Percentiles rank a stretch among this genome's conserved stretches.
Conservation (phyloP, 1,140 invertebrate species). For the Eueides isabella region DNA sequence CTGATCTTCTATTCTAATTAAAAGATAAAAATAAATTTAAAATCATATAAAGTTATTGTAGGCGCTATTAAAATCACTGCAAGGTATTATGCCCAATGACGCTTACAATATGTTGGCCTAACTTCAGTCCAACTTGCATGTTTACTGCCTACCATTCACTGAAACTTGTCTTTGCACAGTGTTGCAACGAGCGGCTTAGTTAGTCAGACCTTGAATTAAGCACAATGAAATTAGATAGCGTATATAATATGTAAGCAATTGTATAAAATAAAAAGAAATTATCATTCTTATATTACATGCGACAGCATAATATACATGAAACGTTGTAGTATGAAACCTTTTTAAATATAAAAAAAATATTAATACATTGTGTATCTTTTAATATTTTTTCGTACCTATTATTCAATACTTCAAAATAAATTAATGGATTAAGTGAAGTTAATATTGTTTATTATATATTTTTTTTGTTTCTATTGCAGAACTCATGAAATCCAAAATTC, state of each 20-base stretch:
- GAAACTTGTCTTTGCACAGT: constrained; percentile 1
- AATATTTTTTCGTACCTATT: background rate
- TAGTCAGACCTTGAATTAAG: constrained; percentile 20
- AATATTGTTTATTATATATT: background rate
- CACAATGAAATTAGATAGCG: constrained; percentile 22
- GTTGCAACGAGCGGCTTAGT: constrained; percentile 8
- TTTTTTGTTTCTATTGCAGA: constrained; percentile 11
- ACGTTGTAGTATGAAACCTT: too few species aligned
- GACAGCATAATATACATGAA: background rate
- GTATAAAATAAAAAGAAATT: background rate
- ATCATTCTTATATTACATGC: background rate
- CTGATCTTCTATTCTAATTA: too few species aligned
- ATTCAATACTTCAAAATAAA: background rate
- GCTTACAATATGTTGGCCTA: background rate
- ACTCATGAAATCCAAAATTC: constrained; percentile 1
- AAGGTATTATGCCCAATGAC: background rate
- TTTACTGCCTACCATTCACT: background rate
- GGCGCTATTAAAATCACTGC: background rate
- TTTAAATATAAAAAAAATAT: background rate
- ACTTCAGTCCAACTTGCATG: background rate
- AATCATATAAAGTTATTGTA: background rate
- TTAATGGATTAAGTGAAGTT: background rate
- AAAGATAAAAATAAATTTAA: too few species aligned
- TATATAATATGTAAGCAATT: background rate
- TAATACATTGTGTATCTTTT: background rate